phyloP scores from a whole-genome alignment of 2,113 vertebrate species.

The Loxodonta africana region DNA sequence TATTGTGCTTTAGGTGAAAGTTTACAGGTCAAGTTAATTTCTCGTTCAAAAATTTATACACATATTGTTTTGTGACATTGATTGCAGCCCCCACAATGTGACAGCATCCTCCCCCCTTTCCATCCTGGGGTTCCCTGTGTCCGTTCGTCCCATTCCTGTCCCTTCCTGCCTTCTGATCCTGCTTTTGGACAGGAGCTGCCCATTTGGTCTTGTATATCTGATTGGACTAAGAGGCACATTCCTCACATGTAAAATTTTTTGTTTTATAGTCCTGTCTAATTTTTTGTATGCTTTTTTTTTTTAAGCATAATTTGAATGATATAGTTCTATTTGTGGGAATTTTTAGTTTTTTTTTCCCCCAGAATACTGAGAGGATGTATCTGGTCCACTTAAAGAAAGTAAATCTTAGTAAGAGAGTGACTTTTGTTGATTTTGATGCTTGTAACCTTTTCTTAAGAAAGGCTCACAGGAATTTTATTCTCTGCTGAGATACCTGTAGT shows the following conservation, averaged over 20 bases:
- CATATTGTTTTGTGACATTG: too few species aligned
- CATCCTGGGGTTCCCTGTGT: too few species aligned
- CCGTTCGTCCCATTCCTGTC: too few species aligned
- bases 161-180: too few species aligned
- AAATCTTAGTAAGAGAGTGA: background rate
- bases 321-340: background rate
- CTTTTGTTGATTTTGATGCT: background rate
- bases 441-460: constrained; percentile 38
- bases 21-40: too few species aligned
- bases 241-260: too few species aligned
- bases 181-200: too few species aligned
- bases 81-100: too few species aligned
- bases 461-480: background rate
- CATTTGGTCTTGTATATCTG: too few species aligned
- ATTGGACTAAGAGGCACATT: too few species aligned
- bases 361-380: background rate
- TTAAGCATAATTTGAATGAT: background rate
- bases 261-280: background rate
- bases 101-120: too few species aligned
- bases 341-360: background rate
- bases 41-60: too few species aligned
- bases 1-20: background rate
- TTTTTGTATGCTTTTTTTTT: background rate
- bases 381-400: background rate
- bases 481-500: background rate